Base-by-base conservation (phyloP, 92 coral and sea anemone genomes). In the Actinernus sp. region DNA sequence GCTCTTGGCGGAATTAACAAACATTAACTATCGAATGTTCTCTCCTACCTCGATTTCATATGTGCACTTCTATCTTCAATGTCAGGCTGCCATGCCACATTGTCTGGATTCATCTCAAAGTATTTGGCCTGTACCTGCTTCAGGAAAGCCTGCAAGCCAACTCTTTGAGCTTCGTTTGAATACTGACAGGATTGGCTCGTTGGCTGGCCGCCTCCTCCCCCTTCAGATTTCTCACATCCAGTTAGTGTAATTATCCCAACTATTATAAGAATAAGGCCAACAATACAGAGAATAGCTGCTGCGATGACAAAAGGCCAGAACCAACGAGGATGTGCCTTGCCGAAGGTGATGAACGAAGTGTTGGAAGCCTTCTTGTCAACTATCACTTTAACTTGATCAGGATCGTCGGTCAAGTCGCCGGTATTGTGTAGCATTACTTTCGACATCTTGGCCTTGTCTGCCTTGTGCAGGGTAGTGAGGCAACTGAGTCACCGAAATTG, bases 131-230 rank as follows among this genome's bases (percentile, higher is more conserved):
- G 83, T 1, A 80, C 91, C 56, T 82, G 83, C 6, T 78, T 65
- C 11, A 93, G 62, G 30, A 93, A 82, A 18, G 51, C 65, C 0
- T 71, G 81, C 75, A 93, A 81, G n/a, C 84, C 91, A 29, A 78
- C 88, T 26, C 91, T 62, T 32, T 58, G 28, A 0, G 98, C 98
- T 29, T 93, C 98, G 26, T 69, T 47, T 13, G 98, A 93, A 41
- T 33, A 85, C 31, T 26, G n/a, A 29, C 98, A 93, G 50, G 26
- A 28, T 22, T 19, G 19, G 13, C 60, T 6, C 36, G 23, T 4
- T 8, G 10, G 17, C 19, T 45, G 18, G 18, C 52, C 52, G 7
- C 8, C 14, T 8, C 21, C 5, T 8, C 52, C 22, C 19, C 52
- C 52, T 18, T 17, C 19, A 4, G 52, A 4, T 18, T 23, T 23